These are phyloP conservation scores for Brachypodius melanocephalos DNA, from an alignment of 2,113 vertebrate genomes.

Conservation along the genomic window DNA sequence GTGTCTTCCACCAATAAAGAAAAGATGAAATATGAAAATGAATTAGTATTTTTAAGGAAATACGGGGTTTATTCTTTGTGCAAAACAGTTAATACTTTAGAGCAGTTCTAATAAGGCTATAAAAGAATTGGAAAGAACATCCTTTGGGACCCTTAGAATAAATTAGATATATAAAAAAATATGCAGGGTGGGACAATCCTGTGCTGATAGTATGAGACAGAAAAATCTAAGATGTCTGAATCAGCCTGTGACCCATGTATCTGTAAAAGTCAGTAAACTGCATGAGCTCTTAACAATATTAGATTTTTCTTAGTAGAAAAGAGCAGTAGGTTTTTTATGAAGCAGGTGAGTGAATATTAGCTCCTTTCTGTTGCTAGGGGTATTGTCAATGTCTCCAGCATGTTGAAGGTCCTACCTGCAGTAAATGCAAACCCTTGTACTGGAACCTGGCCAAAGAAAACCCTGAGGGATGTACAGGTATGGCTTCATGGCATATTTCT, in stretches of 20 bases:
- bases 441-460: conserved; percentile 86
- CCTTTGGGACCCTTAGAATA: not conserved
- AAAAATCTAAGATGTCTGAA: not conserved
- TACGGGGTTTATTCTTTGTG: not conserved
- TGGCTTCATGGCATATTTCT: not conserved
- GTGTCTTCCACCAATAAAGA: not conserved
- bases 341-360: not conserved
- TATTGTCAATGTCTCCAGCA: conserved; percentile 81
- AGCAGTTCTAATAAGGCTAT: not conserved
- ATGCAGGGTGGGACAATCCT: not conserved
- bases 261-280: not conserved
- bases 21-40: not conserved
- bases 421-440: conserved; percentile 86
- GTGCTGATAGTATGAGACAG: not conserved
- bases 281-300: not conserved
- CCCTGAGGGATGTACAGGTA: conserved; percentile 84
- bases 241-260: not conserved
- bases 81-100: not conserved
- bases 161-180: not conserved
- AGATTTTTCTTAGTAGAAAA: not conserved
- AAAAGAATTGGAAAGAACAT: not conserved
- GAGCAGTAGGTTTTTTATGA: not conserved
- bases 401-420: conserved; percentile 80
- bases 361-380: conserved; percentile 72
- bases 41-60: not conserved